Base-by-base conservation (phyloP, 2,113 vertebrate genomes). In the Macrotus californicus region DNA sequence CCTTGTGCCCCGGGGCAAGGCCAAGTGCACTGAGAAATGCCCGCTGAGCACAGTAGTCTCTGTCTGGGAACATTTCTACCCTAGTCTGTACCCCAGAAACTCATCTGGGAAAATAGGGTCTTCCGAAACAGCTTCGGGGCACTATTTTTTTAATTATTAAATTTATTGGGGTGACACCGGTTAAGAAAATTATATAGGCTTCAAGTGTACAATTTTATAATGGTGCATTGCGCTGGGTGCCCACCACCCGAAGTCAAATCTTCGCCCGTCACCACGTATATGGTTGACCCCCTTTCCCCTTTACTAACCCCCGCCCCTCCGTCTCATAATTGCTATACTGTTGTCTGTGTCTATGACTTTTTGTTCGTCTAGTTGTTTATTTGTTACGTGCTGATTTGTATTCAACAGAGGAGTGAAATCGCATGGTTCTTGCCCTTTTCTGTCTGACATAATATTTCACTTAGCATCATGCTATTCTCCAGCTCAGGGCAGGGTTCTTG, bases 31-130 rank as follows among this genome's bases (percentile, higher is more conserved):
- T 41, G 86, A 34, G 31, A 87, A 46, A 52, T 19, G n/a, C 2
- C 6, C 26, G 10, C 29, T 36, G 69, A 39, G 14, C 77, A 9
- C 8, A 31, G 31, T 34, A 8, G 76, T 84, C 46, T 67, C 73
- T 10, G 15, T 13, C 2, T 3, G 22, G 12, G 4, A 2, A 36
- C n/a, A 1, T 59, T 82, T 31, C 36, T 2, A 1, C 13, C 21
- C 24, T 29, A 14, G 5, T 54, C n/a, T 67, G 34, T 70, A 14
- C 31, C 14, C 1, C 26, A 34, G 36, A 75, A 50, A 54, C 31
- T 69, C 11, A 61, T 22, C n/a, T 24, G n/a, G 41, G 9, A 73
- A 80, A 56, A 7, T 12, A 46, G 59, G 34, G 4, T 43, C 15
- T 48, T 72, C 26, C 14, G 5, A n/a, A 87, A 41, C 56, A 54